Conservation (phyloP, 2,888 invertebrate species). For the Chalcosyrphus nemorum region DNA sequence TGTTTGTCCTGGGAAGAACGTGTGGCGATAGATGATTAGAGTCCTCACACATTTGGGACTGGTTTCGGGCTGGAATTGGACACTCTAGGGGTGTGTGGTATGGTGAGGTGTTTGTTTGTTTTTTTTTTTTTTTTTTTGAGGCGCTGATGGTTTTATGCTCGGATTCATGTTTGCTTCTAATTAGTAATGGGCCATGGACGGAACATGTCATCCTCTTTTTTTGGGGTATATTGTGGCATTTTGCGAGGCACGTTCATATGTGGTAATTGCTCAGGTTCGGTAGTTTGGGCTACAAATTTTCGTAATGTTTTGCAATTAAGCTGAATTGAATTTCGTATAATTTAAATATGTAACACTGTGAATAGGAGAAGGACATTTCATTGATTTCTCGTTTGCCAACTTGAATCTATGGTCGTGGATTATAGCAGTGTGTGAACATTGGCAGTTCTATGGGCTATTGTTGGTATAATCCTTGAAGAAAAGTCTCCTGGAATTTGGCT, state of each 20-base stretch:
- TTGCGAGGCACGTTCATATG: not conserved
- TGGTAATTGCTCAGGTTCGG: not conserved
- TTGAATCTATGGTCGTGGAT: too few relatives aligned
- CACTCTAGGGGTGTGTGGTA: not conserved
- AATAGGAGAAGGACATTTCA: too few relatives aligned
- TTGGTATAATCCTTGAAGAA: too few relatives aligned
- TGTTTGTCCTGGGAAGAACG: not conserved
- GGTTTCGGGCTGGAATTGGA: not conserved
- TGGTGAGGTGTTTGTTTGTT: too few relatives aligned
- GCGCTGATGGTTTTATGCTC: not conserved
- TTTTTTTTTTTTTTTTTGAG: too few relatives aligned
- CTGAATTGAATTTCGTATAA: not conserved
- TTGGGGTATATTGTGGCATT: not conserved
- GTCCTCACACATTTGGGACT: not conserved
- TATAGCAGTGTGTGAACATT: too few relatives aligned
- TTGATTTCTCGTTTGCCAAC: too few relatives aligned
- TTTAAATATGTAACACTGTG: too few relatives aligned
- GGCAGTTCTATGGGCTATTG: too few relatives aligned
- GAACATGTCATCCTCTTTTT: not conserved
- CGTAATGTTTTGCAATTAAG: not conserved
- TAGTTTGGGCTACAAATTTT: not conserved
- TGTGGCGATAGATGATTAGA: not conserved
- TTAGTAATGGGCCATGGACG: not conserved
- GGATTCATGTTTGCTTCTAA: constrained; percentile 1
- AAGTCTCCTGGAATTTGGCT: too few relatives aligned